Evolutionary conservation across 1,140 invertebrate genomes (phyloP), one percentile per base, ranked within the genome.

Genomic region (Drosophila prosaltans): DNA sequence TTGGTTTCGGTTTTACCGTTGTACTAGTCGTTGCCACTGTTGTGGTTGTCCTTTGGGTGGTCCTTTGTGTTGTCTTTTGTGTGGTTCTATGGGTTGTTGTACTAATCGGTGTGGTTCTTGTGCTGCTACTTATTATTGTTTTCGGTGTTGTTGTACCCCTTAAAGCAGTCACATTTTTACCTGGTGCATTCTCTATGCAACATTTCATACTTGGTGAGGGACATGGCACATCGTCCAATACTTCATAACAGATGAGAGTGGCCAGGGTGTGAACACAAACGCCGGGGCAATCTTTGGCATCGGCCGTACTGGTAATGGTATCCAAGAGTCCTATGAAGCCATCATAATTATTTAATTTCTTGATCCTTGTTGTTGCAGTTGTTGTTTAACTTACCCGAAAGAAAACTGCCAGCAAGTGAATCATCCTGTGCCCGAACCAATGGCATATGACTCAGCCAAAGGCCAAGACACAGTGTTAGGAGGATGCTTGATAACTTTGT

Each of bases 271-370:
- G 96, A 32, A 97, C 95, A 90, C 97, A 98, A 55, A 96, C 95
- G 0, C 97, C 97, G 0, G 97, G 97, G 92, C 97, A 98, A 80
- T 97, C 95, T 83, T 96, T 96, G 45, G 95, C 94, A 83, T 96
- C 96, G 24, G 95, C 96, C 24, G 97, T 97, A 41, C 94, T 96
- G 10, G 97, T 97, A 81, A 98, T 94, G 1, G 96, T 95, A 74
- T 97, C 96, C 69, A 97, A 92, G 1, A 97, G 93, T 80, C 96
- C 97, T 97, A 3, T 2, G 36, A 61, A 5, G n/a, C 36, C 16
- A 32, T 51, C 58, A 11, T 3, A 9, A 41, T 21, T 58, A 2
- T 30, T 40, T 2, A 11, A 26, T 24, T 26, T 7, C 32, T 40
- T 40, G 2, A 11, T 40, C 16, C 16, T 10, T 11, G 39, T 9